These are phyloP conservation scores for Pseudobourletiella spinata DNA, from an alignment of 1,140 invertebrate genomes.

Conservation along the genomic window DNA sequence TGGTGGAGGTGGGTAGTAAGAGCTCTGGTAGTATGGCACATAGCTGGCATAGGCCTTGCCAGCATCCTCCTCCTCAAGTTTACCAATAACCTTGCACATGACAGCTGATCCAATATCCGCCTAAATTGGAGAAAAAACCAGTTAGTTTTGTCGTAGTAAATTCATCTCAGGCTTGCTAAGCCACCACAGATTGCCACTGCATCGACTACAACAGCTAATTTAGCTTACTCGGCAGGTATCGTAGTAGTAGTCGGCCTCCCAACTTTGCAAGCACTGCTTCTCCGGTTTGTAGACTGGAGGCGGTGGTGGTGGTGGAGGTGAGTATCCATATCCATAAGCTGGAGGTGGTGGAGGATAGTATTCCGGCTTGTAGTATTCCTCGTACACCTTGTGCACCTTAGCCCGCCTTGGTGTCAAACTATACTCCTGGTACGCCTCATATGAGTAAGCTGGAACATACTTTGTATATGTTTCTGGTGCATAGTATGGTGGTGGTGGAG, in stretches of 20 bases:
- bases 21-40: constrained; percentile 14
- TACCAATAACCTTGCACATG: constrained; percentile 27
- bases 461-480: constrained; percentile 10
- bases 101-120: constrained; percentile 33
- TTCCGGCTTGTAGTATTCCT: constrained; percentile 16
- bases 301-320: not conserved
- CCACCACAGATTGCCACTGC: no score
- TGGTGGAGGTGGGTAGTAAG: constrained; percentile 8
- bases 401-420: constrained; percentile 27
- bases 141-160: not conserved
- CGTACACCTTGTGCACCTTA: constrained; percentile 28
- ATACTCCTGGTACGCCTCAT: constrained; percentile 23
- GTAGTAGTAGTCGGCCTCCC: constrained; percentile 36
- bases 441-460: constrained; percentile 20
- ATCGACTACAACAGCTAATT: no score
- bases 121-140: constrained; percentile 19
- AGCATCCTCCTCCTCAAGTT: constrained; percentile 22
- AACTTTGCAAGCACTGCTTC: constrained; percentile 13
- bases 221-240: constrained; percentile 33
- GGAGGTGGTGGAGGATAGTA: constrained; percentile 1
- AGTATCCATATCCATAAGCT: constrained; percentile 13
- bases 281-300: constrained; percentile 8
- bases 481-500: constrained; percentile 12
- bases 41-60: constrained; percentile 13
- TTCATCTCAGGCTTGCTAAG: no score